Percentiles rank a stretch among this genome's conserved stretches.
Evolutionary conservation across 2,113 vertebrate species (phyloP).

Genomic region (Rhynchomys soricoides): DNA sequence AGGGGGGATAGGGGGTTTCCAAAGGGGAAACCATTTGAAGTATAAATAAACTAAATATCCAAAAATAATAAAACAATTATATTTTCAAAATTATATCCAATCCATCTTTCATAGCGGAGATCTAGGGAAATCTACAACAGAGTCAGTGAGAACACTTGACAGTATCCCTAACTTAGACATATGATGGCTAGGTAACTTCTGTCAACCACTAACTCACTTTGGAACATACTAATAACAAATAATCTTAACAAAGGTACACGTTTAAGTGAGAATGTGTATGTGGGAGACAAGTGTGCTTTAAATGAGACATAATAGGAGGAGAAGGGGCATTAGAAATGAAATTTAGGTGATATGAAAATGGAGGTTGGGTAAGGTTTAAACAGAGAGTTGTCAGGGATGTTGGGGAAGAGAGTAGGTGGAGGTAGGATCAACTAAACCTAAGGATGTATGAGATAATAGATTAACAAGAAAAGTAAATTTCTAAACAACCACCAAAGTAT

Average conservation of each 20-base stretch:
- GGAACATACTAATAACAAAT: neutral
- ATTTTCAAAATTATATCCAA: neutral
- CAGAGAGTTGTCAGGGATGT: neutral
- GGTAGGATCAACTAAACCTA: neutral
- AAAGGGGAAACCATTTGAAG: too few relatives aligned
- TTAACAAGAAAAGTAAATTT: neutral
- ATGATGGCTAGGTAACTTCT: neutral
- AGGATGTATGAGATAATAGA: neutral
- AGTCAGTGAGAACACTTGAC: neutral
- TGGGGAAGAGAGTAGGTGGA: neutral
- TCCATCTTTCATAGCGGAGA: neutral
- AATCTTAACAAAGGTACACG: neutral
- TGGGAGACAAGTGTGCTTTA: neutral
- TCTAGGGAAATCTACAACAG: neutral
- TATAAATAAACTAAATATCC: too few relatives aligned
- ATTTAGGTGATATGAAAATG: neutral
- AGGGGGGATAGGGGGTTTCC: too few relatives aligned
- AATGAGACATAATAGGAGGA: neutral
- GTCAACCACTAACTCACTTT: neutral
- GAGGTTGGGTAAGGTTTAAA: neutral
- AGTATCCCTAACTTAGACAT: neutral
- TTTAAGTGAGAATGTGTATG: neutral
- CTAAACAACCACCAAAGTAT: neutral
- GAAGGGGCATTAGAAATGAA: neutral
- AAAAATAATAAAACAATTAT: too few relatives aligned